Evolutionary conservation across 2,797 vertebrate species (phyloP), one percentile per base, ranked within the genome.

Genomic region (Typhlichthys eigenmanni): DNA sequence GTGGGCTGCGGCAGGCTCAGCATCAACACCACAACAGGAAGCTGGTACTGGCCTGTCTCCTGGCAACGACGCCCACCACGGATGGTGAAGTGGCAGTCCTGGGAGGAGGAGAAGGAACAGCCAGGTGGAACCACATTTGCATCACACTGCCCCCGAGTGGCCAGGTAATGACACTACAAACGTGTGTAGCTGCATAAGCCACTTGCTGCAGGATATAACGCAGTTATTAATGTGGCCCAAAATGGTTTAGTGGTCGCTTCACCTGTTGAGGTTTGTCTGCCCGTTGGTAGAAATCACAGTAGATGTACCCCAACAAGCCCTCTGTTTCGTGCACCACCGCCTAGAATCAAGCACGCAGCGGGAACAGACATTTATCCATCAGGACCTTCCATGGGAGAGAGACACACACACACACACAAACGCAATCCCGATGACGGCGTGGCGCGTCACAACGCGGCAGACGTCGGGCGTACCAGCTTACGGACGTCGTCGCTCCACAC

Each of bases 71-170:
- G 93, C 57, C 97, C 96, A 1, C 98, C 98, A 0, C 95, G 95
- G 80, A 99, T 96, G 65, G 98, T 99, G 66, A 99, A 99, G 82
- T 99, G 97, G 82, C 98, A 98, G 68, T 99, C 98, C 98, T 99
- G 79, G 8, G 13, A 19, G 2, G 19, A 7, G 54, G 54, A 4
- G 13, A 10, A n/a, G 8, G 13, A 7, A 38, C n/a, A n/a, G 54
- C 34, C 34, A 38, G 34, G 34, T 38, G 34, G 34, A 38, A 8
- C 34, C 34, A 38, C 34, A 7, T 38, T 9, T 38, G 34, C 34
- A 38, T 9, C 4, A 38, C 34, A 7, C 34, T 38, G 6, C 34
- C 34, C 34, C 34, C 34, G 6, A 38, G 34, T 38, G 34, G 34
- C 34, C 34, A 38, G 6, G 8, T 38, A 38, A 38, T 38, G 0